Percentiles rank a stretch among this genome's conserved stretches.
Conservation (phyloP, 2,888 invertebrate species). For the Hirtodrosophila duncani region DNA sequence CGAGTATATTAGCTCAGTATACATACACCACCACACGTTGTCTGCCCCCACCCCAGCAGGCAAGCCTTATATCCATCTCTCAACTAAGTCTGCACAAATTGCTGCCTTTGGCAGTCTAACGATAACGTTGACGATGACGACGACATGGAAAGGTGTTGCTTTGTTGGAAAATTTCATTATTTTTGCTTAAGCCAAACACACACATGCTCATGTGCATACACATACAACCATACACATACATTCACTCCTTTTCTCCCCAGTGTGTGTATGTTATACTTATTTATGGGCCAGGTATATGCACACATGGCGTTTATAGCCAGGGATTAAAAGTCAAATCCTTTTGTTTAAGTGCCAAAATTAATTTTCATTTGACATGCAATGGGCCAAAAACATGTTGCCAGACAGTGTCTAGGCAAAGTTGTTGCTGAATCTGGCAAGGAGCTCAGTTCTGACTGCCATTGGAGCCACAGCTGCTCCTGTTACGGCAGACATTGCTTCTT, state of each 20-base stretch:
- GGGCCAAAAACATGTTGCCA: conserved; percentile 60
- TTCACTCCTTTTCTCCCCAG: neutral
- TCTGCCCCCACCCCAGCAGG: neutral
- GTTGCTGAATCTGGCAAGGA: neutral
- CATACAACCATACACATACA: too few species aligned
- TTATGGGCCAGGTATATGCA: conserved; percentile 54
- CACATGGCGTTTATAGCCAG: conserved; percentile 73
- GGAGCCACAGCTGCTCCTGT: too few species aligned
- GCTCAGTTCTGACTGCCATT: too few species aligned
- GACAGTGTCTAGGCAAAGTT: conserved; percentile 21
- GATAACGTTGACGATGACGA: conserved; percentile 13
- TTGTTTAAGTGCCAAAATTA: conserved; percentile 71
- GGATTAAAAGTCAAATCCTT: conserved; percentile 71
- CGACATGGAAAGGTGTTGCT: conserved; percentile 59
- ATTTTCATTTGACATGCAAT: conserved; percentile 71
- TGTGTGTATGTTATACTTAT: conserved; percentile 21
- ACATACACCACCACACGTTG: too few species aligned
- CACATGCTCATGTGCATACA: conserved; percentile 5
- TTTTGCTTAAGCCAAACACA: conserved; percentile 61
- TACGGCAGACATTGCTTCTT: too few species aligned
- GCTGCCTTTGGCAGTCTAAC: conserved; percentile 49
- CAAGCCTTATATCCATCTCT: conserved; percentile 1
- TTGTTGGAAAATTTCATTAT: conserved; percentile 70
- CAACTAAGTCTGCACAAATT: conserved; percentile 54
- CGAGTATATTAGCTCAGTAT: too few species aligned